Evolutionary conservation across 2,797 vertebrate species (phyloP).

Genomic region (Molossus molossus): DNA sequence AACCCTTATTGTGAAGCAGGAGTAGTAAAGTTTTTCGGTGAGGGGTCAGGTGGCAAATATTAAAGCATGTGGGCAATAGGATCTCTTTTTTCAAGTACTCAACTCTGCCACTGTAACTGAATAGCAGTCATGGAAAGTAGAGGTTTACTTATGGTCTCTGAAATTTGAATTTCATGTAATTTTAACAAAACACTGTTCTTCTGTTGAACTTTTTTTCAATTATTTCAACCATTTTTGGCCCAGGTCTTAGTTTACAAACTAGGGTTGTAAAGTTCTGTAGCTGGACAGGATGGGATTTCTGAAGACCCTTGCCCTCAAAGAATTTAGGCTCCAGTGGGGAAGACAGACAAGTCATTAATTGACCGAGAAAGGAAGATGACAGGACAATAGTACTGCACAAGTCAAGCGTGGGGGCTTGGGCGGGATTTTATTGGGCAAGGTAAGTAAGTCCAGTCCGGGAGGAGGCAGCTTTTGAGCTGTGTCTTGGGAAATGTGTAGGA

Average conservation of each 20-base stretch:
- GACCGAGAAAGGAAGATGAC: background rate
- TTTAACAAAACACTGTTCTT: slow-evolving; percentile 49
- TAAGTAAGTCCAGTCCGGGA: background rate
- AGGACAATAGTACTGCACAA: background rate
- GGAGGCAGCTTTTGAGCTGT: slow-evolving; percentile 52
- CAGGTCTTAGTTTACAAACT: slow-evolving; percentile 8
- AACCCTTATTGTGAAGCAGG: background rate
- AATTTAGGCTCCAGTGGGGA: background rate
- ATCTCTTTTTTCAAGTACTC: background rate
- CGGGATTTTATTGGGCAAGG: background rate
- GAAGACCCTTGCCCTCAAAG: background rate
- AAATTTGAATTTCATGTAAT: slow-evolving; percentile 48
- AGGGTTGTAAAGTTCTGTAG: background rate
- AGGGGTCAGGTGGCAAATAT: background rate
- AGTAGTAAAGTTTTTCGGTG: background rate
- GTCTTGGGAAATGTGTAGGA: slow-evolving; percentile 60
- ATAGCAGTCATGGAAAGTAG: slow-evolving; percentile 22
- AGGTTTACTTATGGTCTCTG: background rate
- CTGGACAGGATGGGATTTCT: background rate
- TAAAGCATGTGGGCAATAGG: background rate
- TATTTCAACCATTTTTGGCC: slow-evolving; percentile 51
- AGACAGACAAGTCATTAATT: background rate
- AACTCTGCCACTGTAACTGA: background rate
- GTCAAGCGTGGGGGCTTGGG: background rate
- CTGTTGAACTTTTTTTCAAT: background rate